Percentiles rank a stretch among this genome's conserved stretches.
These are phyloP conservation scores for Caerostris extrusa DNA, from an alignment of 1,140 invertebrate species.

Conservation along the genomic window DNA sequence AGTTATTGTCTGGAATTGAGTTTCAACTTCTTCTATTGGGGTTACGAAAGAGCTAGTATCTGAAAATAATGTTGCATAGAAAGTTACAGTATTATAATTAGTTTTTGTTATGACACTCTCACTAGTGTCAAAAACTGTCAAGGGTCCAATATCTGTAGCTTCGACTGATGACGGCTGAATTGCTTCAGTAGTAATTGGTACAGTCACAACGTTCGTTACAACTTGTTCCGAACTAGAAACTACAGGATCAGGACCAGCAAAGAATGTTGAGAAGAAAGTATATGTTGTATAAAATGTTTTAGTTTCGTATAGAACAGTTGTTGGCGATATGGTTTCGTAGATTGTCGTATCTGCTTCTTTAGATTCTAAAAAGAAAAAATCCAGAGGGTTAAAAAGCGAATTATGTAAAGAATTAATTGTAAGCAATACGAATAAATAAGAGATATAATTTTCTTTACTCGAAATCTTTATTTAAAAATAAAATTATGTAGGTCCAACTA, in stretches of 20 bases:
- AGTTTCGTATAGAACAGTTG: conserved; percentile 74
- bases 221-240: conserved; percentile 91
- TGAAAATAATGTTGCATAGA: conserved; percentile 79
- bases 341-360: background rate
- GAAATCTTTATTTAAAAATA: too few species aligned
- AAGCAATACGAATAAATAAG: too few species aligned
- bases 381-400: too few species aligned
- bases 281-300: conserved; percentile 80
- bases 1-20: conserved; percentile 78
- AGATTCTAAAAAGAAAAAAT: background rate
- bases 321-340: background rate
- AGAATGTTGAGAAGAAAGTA: conserved; percentile 94
- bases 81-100: conserved; percentile 79
- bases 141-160: conserved; percentile 39
- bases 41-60: conserved; percentile 79
- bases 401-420: too few species aligned
- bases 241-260: conserved; percentile 89
- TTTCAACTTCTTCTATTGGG: conserved; percentile 79
- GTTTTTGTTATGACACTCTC: conserved; percentile 78
- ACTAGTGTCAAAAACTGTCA: conserved; percentile 78
- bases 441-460: too few species aligned
- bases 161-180: background rate
- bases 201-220: conserved; percentile 81
- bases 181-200: conserved; percentile 54
- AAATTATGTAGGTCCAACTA: too few species aligned